A percentile compares a stretch with the other conserved stretches of the same genome.
Evolutionary conservation across 1,140 invertebrate species (phyloP).

Genomic region (Episyrphus balteatus): DNA sequence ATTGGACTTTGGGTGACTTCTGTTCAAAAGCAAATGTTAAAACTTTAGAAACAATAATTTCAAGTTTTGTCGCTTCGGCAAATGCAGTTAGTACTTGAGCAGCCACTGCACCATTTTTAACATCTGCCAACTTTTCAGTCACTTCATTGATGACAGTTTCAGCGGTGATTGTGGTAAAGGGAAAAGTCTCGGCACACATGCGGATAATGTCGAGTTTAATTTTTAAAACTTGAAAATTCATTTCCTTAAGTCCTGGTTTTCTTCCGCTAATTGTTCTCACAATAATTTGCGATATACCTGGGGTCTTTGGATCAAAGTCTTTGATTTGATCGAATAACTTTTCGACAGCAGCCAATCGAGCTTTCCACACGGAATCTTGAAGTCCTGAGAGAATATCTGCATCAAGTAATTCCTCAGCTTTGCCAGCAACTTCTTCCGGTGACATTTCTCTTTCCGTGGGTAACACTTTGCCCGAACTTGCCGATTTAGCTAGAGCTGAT

Average conservation of each 20-base stretch:
- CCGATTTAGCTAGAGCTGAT: constrained; percentile 22
- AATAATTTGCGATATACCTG: constrained; percentile 60
- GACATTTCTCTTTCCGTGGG: constrained; percentile 43
- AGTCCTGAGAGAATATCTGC: constrained; percentile 55
- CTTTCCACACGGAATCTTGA: constrained; percentile 77
- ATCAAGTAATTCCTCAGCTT: constrained; percentile 50
- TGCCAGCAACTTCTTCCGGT: constrained; percentile 61
- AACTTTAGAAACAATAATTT: constrained; percentile 60
- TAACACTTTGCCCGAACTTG: constrained; percentile 33
- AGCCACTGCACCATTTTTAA: constrained; percentile 62
- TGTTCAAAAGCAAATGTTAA: constrained; percentile 68
- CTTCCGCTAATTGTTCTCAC: constrained; percentile 64
- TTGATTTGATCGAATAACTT: constrained; percentile 53
- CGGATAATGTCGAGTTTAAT: constrained; percentile 67
- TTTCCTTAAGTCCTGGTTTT: constrained; percentile 83
- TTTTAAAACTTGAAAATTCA: constrained; percentile 88
- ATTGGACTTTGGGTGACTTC: constrained; percentile 86
- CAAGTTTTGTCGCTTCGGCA: constrained; percentile 65
- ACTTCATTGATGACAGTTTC: constrained; percentile 68
- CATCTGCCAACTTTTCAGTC: constrained; percentile 74
- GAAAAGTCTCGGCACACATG: constrained; percentile 62
- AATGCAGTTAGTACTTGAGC: constrained; percentile 62
- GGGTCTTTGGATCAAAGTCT: constrained; percentile 47
- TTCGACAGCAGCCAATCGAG: constrained; percentile 64
- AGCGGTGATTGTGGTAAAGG: constrained; percentile 59